A percentile compares a stretch with the other conserved stretches of the same genome.
Conservation (phyloP, 2,888 invertebrate genomes). For the Nomada fucata region DNA sequence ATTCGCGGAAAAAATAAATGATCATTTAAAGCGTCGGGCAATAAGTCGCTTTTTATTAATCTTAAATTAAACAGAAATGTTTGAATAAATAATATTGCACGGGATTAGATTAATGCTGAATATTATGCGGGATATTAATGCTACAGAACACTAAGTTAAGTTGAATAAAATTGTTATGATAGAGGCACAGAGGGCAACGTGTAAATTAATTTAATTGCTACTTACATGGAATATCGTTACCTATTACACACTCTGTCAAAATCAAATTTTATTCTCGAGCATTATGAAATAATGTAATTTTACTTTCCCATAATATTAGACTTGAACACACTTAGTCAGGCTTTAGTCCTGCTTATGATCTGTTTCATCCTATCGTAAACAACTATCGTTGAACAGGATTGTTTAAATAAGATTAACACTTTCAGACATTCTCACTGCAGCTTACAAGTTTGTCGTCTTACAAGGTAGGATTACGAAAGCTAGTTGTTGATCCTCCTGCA, state of each 20-base stretch:
- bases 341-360: constrained; percentile 4
- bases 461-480: neutral
- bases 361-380: neutral
- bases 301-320: neutral
- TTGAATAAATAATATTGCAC: too few species aligned
- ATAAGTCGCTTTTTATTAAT: too few species aligned
- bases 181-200: neutral
- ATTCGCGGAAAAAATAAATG: too few species aligned
- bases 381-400: neutral
- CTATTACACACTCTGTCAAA: neutral
- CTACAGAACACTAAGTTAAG: neutral
- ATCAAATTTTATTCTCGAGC: neutral
- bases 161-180: neutral
- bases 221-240: too few species aligned
- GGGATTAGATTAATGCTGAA: neutral
- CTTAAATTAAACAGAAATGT: too few species aligned
- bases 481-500: neutral
- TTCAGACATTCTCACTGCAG: neutral
- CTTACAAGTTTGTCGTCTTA: neutral
- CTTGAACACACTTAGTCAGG: neutral
- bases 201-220: too few species aligned
- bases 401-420: neutral
- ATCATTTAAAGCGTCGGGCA: too few species aligned
- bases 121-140: neutral
- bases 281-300: neutral